Evolutionary conservation across 2,797 vertebrate species (phyloP), one percentile per base, ranked within the genome.

Genomic region (Leptatherina wallacei): DNA sequence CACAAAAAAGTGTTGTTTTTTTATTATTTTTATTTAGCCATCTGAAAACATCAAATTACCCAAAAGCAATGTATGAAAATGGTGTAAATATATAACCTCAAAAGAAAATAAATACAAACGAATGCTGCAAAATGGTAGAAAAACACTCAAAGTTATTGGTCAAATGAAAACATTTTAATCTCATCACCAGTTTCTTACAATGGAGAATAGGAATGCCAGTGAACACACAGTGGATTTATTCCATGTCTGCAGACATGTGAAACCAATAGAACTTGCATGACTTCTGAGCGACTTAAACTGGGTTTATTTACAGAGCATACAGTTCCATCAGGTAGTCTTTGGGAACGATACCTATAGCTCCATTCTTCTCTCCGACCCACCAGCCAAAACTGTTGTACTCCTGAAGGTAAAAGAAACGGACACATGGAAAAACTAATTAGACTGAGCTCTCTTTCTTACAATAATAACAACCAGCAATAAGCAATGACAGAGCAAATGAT

Each of bases 321-420:
- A 98, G 94, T 95, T 97, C 96, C 89, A 95, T 95, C 95, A 99
- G 89, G 94, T 96, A 99, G 86, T 94, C 94, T 95, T 96, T 99
- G 88, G 98, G 98, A 92, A 99, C 97, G 71, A 99, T 97, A 92
- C 98, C 98, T 92, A 99, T 93, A 68, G 89, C 89, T 90, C 97
- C 98, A 68, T 97, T 96, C 95, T 96, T 95, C 95, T 99, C 97
- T 92, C 98, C 98, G 85, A 99, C 94, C 98, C 98, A 99, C 98
- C 98, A 99, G 93, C 98, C 98, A 83, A 94, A 99, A 89, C 75
- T 95, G 94, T 97, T 93, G 91, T 99, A 98, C 85, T 98, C 97
- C 98, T 99, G 92, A 88, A 94, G 91, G 92, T 1, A 74, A 10
- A 33, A 61, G 69, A 62, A 65, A 40, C 13, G 56, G 20, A 77